These are phyloP conservation scores for Idaea dimidiata DNA, from an alignment of 2,888 invertebrate species.

Conservation along the genomic window DNA sequence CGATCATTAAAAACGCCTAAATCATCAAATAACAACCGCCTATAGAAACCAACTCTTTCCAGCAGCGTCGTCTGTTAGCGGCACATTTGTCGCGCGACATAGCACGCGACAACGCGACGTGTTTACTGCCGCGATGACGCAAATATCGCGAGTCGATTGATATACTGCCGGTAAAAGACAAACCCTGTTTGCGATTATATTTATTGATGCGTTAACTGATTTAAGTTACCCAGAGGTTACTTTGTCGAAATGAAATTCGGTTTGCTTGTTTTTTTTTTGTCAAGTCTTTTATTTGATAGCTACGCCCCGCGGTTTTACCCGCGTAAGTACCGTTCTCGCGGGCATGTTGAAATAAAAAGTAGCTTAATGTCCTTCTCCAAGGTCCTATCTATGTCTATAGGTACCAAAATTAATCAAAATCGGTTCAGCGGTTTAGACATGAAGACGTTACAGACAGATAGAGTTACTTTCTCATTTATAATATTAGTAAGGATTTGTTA, in stretches of 20 bases:
- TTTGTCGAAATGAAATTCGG: slow-evolving; percentile 7
- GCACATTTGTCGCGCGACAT: slow-evolving; percentile 26
- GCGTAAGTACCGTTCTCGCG: no score
- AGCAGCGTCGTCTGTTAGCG: not conserved
- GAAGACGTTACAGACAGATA: no score
- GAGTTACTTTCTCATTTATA: no score
- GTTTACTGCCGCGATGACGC: slow-evolving; percentile 68
- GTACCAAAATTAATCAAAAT: no score
- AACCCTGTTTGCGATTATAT: slow-evolving; percentile 49
- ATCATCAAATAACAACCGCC: not conserved
- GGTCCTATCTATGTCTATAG: no score
- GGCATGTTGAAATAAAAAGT: no score
- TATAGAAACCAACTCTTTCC: not conserved
- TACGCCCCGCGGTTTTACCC: not conserved
- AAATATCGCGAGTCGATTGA: slow-evolving; percentile 69
- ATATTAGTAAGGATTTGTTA: no score
- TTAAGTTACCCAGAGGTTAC: slow-evolving; percentile 12
- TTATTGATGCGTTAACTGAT: slow-evolving; percentile 56
- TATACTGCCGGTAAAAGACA: slow-evolving; percentile 61
- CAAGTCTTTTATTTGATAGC: not conserved
- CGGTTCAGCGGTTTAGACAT: no score
- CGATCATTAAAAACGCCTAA: no score
- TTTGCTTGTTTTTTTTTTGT: not conserved
- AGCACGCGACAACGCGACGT: slow-evolving; percentile 43
- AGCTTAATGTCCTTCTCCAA: no score